Base-by-base conservation (phyloP, 2,113 vertebrate genomes). In the Sclerurus mexicanus region DNA sequence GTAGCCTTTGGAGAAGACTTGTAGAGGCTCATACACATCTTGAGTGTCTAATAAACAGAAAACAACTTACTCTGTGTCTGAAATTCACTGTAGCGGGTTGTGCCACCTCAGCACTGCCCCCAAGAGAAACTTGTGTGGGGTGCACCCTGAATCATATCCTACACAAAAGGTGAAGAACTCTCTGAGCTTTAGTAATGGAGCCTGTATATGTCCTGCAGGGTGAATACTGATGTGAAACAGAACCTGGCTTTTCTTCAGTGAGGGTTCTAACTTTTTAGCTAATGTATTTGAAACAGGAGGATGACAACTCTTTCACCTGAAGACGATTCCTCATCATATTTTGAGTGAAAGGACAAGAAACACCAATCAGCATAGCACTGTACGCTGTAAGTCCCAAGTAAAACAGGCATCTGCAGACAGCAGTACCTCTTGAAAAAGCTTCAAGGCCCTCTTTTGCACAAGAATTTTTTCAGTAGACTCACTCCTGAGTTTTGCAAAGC, bases 341-440 rank as follows among this genome's bases (percentile, higher is more conserved):
- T 71, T 37, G 82, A 83, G 58, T 33, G 35, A 74, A 78, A 93
- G 40, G 24, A 78, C 40, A 78, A 78, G 20, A 56, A 85, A 83
- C 46, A 69, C 30, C 67, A 31, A 60, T 11, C 22, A 56, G 30
- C 25, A 92, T 5, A 83, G 50, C 55, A 64, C 20, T 79, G 66
- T 50, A 56, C 37, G 50, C 40, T 40, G 53, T 60, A 83, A 71
- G 64, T 71, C 46, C 20, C 30, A 79, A 62, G 55, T 30, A 60
- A 93, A 86, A 69, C 2, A 83, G 46, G 46, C 33, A 89, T 13
- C 72, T 46, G 33, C 20, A 71, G 46, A 71, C 25, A 71, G 63
- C 63, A 71, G 22, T 9, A 72, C 7, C 23, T 84, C 37, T 37
- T 71, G 18, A 66, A 71, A 92, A 64, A 75, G 42, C 16, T 89